phyloP scores from a whole-genome alignment of 1,140 invertebrate genomes.

The Pseudomyrmex concolor region DNA sequence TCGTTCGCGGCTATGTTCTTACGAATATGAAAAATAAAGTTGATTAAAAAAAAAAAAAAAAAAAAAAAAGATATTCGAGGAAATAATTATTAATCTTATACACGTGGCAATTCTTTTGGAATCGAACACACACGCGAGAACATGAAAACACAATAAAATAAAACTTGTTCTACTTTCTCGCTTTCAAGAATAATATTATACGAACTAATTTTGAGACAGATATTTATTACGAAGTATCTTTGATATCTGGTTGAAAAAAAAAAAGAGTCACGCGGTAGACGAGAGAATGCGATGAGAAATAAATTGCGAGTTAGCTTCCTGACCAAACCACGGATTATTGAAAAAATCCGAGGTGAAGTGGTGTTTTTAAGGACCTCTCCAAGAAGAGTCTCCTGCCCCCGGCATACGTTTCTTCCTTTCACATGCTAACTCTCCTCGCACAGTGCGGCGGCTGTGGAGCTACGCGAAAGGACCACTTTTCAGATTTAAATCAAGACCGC shows the following conservation, averaged over 20 bases:
- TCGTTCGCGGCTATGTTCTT: neutral
- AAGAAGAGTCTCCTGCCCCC: conserved; percentile 28
- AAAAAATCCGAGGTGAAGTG: conserved; percentile 49
- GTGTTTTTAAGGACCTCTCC: conserved; percentile 51
- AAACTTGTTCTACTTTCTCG: neutral
- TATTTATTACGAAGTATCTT: no score
- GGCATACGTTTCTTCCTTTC: conserved; percentile 55
- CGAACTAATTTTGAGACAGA: no score
- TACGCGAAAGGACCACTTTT: conserved; percentile 65
- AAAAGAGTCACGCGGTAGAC: neutral
- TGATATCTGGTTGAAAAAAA: neutral
- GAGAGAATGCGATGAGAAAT: conserved; percentile 29
- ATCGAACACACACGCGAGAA: neutral
- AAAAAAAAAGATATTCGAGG: neutral
- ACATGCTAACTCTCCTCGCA: conserved; percentile 63
- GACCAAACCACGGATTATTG: conserved; percentile 40
- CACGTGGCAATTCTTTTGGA: neutral
- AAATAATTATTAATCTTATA: neutral
- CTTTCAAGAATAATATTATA: no score
- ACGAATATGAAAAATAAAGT: neutral
- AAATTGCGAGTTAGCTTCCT: conserved; percentile 48
- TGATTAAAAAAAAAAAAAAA: no score
- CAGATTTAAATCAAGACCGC: conserved; percentile 71
- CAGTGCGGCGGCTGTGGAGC: conserved; percentile 27
- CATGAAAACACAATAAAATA: neutral